phyloP scores from a whole-genome alignment of 2,113 vertebrate genomes.

The Etia nguti region DNA sequence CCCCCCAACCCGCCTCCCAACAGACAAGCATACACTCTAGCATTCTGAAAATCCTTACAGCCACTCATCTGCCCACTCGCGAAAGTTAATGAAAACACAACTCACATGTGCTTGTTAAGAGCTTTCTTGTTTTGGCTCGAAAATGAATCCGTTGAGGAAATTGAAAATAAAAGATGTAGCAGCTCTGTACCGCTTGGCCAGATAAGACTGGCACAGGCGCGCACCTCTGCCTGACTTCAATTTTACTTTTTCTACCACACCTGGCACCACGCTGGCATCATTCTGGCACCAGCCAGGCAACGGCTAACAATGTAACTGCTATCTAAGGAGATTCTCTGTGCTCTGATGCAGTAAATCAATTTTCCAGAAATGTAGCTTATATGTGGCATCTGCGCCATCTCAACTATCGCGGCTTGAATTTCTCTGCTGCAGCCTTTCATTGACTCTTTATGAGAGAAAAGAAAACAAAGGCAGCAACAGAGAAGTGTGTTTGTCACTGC shows the following conservation, averaged over 20 bases:
- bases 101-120: constrained; percentile 53
- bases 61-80: constrained; percentile 36
- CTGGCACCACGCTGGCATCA: constrained; percentile 46
- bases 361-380: constrained; percentile 27
- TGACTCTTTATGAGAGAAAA: background rate
- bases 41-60: constrained; percentile 42
- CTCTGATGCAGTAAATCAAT: constrained; percentile 54
- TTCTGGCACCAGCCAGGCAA: constrained; percentile 40
- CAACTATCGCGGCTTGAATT: background rate
- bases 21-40: constrained; percentile 38
- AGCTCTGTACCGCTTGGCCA: constrained; percentile 27
- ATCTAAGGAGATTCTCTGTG: constrained; percentile 41
- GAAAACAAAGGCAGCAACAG: background rate
- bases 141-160: constrained; percentile 45
- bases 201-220: constrained; percentile 41
- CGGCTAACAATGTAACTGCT: constrained; percentile 36
- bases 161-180: constrained; percentile 52
- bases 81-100: constrained; percentile 47
- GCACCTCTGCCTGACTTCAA: constrained; percentile 50
- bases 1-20: background rate
- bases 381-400: constrained; percentile 23
- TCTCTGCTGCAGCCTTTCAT: background rate
- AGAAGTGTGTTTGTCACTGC: background rate
- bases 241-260: constrained; percentile 43
- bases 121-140: constrained; percentile 44